These are phyloP conservation scores for Cremastobaeus sp. DNA, from an alignment of 2,888 invertebrate genomes.

Conservation along the genomic window DNA sequence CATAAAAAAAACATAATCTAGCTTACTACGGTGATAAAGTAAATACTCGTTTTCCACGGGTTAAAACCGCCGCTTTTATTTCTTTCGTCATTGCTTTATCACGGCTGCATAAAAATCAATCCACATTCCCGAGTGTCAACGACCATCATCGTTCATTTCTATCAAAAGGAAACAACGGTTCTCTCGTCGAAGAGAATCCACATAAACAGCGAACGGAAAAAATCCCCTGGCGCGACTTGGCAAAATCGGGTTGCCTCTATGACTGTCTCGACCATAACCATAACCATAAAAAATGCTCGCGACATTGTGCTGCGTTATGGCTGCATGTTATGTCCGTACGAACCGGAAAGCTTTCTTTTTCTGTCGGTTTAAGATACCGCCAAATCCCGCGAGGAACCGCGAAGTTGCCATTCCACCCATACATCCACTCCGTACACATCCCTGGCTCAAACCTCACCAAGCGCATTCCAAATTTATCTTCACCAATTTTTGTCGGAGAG, in stretches of 20 bases:
- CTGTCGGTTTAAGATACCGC: constrained; percentile 26
- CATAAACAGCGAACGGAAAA: constrained; percentile 33
- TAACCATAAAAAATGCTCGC: constrained; percentile 46
- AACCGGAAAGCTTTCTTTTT: constrained; percentile 34
- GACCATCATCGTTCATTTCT: constrained; percentile 3
- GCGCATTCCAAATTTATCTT: constrained; percentile 22
- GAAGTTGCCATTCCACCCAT: constrained; percentile 20
- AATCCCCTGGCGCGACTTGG: constrained; percentile 41
- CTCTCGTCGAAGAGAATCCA: constrained; percentile 29
- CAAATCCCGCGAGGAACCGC: constrained; percentile 43
- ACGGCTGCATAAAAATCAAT: background rate
- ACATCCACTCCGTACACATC: background rate
- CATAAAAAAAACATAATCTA: too few relatives aligned
- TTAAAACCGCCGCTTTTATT: background rate
- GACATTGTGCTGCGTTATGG: constrained; percentile 38
- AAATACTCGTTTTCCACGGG: too few relatives aligned
- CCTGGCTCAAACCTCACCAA: constrained; percentile 20
- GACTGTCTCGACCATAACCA: constrained; percentile 40
- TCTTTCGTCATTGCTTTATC: background rate
- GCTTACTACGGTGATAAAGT: too few relatives aligned
- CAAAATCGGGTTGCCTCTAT: constrained; percentile 36
- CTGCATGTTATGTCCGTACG: constrained; percentile 23
- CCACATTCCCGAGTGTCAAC: background rate
- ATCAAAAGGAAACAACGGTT: constrained; percentile 23
- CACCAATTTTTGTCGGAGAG: constrained; percentile 12